phyloP scores from a whole-genome alignment of 2,888 invertebrate genomes.

The Diarsia dahlii region DNA sequence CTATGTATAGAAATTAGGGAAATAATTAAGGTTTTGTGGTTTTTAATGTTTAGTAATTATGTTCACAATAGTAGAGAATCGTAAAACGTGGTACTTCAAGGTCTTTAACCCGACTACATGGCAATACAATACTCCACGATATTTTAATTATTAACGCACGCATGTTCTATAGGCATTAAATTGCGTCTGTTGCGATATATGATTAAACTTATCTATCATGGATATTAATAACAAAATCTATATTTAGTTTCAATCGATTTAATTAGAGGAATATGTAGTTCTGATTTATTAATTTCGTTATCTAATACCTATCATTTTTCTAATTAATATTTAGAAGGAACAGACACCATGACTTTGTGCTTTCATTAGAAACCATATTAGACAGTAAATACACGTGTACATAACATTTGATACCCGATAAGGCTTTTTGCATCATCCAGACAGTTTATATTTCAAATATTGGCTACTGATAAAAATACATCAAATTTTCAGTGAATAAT shows the following conservation, averaged over 20 bases:
- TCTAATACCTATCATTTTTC: constrained; percentile 8
- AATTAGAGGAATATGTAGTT: neutral
- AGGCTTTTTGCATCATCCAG: constrained; percentile 10
- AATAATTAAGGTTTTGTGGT: constrained; percentile 5
- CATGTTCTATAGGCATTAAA: neutral
- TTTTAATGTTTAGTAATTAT: constrained; percentile 12
- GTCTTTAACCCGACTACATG: constrained; percentile 9
- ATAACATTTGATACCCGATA: constrained; percentile 16
- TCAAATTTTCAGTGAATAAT: constrained; percentile 29
- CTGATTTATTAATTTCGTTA: constrained; percentile 34
- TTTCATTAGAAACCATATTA: neutral
- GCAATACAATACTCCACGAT: constrained; percentile 17
- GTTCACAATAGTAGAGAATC: constrained; percentile 1
- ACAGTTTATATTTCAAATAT: constrained; percentile 21
- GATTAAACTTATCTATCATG: constrained; percentile 8
- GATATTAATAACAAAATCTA: constrained; percentile 2
- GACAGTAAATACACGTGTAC: neutral
- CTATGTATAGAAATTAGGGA: constrained; percentile 18
- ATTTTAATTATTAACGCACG: constrained; percentile 17
- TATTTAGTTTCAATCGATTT: constrained; percentile 1
- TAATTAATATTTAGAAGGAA: constrained; percentile 2
- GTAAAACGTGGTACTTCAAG: constrained; percentile 20
- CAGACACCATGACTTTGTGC: neutral
- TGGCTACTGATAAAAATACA: constrained; percentile 26
- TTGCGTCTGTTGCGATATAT: constrained; percentile 2